Evolutionary conservation across 1,140 invertebrate genomes (phyloP).

Genomic region (Bradysia coprophila): DNA sequence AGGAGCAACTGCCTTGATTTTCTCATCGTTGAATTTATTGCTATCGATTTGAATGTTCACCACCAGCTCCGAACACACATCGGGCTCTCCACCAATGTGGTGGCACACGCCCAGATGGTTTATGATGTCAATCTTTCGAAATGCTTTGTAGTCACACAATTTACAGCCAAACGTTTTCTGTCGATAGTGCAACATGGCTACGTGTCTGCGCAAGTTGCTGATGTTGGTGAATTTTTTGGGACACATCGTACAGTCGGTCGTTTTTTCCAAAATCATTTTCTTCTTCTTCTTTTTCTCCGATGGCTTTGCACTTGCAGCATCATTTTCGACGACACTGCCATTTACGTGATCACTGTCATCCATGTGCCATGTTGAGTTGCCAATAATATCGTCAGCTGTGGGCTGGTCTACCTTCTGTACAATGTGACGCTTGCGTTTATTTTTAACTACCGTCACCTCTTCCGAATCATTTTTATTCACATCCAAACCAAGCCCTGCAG

Average conservation of each 20-base stretch:
- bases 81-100: constrained; percentile 15
- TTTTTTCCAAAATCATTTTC: neutral
- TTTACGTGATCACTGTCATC: neutral
- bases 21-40: neutral
- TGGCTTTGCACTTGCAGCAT: neutral
- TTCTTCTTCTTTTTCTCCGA: neutral
- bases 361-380: neutral
- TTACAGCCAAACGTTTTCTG: constrained; percentile 32
- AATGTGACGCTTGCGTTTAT: neutral
- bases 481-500: neutral
- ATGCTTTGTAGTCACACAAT: constrained; percentile 33
- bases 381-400: neutral
- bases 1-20: neutral
- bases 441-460: neutral
- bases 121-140: constrained; percentile 29
- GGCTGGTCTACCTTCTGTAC: neutral
- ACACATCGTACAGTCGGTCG: constrained; percentile 20
- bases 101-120: constrained; percentile 32
- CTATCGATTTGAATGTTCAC: neutral
- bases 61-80: constrained; percentile 11
- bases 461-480: neutral
- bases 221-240: constrained; percentile 22
- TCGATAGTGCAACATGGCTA: constrained; percentile 32
- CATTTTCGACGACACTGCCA: neutral
- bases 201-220: constrained; percentile 28